Base-by-base conservation (phyloP, 2,888 invertebrate species). In the Eucera pruinosa region DNA sequence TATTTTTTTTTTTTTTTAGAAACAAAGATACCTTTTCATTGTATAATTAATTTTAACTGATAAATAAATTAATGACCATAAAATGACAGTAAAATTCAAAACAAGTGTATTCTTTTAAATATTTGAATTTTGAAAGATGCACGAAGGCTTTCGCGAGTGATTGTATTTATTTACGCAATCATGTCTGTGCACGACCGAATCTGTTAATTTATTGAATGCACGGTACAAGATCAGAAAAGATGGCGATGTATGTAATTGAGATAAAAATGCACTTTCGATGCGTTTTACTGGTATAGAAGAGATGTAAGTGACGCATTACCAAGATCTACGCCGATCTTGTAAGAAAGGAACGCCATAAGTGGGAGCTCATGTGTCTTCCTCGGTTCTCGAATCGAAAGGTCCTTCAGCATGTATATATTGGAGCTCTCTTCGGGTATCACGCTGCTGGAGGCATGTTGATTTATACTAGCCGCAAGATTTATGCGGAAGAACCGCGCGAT, bases 391-490 rank as follows among this genome's bases (percentile, higher is more conserved):
- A 90, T 91, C 90, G 90, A 90, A 90, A 90, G 87, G 87, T 89
- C 83, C 86, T 89, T 84, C 71, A 78, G 52, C 75, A 71, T 61
- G 80, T 78, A 84, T 88, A 89, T 90, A 90, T 90, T 90, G 87
- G 80, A 85, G 85, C 86, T 87, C 85, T 78, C 86, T 82, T 86
- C 81, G 86, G 83, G 89, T 90, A 90, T 91, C 91, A 90, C 89
- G 89, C 90, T 90, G 90, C 88, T 90, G 88, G 89, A 90, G 90
- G 89, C 90, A 89, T 87, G 90, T 89, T 92, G 92, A 92, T 92
- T 92, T 92, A 92, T 91, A 84, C 87, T 85, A 81, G 71, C 82
- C 83, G 80, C 69, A 87, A 92, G 92, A 92, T 92, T 92, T 92
- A 92, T 92, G 89, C 88, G 89, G 88, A 91, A 91, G 90, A 90